These are phyloP conservation scores for Lacerta bilineata DNA, from an alignment of 2,797 vertebrate species.

Conservation along the genomic window DNA sequence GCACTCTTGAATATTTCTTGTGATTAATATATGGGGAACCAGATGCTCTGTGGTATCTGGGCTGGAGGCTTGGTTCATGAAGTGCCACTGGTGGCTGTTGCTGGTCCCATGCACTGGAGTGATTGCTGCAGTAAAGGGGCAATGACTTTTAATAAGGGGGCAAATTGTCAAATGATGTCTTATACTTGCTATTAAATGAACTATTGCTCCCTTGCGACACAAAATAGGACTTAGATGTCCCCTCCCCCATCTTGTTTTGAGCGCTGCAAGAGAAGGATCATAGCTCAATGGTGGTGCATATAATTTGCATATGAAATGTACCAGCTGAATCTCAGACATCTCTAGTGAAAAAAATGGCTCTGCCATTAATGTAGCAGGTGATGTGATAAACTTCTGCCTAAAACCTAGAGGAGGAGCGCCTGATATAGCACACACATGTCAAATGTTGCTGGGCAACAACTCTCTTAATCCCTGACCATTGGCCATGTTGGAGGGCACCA, in stretches of 20 bases:
- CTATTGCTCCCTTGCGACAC: background rate
- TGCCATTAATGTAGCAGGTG: background rate
- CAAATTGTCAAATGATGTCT: background rate
- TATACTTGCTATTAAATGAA: slow-evolving; percentile 22
- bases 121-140: background rate
- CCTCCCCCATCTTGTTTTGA: background rate
- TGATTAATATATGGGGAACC: background rate
- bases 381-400: background rate
- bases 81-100: background rate
- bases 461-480: too few species aligned
- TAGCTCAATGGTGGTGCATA: background rate
- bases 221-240: background rate
- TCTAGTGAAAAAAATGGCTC: background rate
- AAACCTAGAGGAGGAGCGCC: background rate
- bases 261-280: background rate
- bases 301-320: background rate
- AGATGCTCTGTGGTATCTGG: background rate
- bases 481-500: too few species aligned
- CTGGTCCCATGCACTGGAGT: background rate
- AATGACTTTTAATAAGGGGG: background rate
- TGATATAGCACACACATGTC: too few species aligned
- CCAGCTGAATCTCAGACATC: background rate
- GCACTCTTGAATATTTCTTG: background rate
- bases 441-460: too few species aligned
- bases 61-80: background rate